phyloP scores from a whole-genome alignment of 2,797 vertebrate genomes.

The Tenualosa thibaudeaui region DNA sequence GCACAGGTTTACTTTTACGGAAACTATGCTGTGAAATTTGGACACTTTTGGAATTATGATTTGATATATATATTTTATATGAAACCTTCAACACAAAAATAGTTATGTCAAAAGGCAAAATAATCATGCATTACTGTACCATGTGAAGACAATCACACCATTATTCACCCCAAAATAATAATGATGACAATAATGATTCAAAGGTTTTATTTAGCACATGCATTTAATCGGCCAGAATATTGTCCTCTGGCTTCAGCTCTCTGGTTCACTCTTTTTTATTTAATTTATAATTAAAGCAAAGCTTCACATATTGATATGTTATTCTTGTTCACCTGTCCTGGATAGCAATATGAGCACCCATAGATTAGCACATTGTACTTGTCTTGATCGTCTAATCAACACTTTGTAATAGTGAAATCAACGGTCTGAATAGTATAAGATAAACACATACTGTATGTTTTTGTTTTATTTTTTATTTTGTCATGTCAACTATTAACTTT shows the following conservation, averaged over 20 bases:
- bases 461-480: constrained; percentile 62
- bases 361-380: constrained; percentile 72
- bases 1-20: constrained; percentile 73
- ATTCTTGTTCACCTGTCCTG: constrained; percentile 73
- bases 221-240: constrained; percentile 10
- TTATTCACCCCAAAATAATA: neutral
- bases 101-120: constrained; percentile 19
- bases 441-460: constrained; percentile 89
- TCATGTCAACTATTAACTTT: constrained; percentile 82
- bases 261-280: constrained; percentile 50
- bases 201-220: constrained; percentile 22
- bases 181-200: neutral
- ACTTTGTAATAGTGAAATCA: constrained; percentile 81
- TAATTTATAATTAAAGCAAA: constrained; percentile 81
- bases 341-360: constrained; percentile 81
- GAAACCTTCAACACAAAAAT: constrained; percentile 55
- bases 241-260: constrained; percentile 47
- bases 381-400: constrained; percentile 72
- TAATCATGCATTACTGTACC: neutral
- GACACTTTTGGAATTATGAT: constrained; percentile 76
- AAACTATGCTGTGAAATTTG: constrained; percentile 90
- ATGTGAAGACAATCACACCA: constrained; percentile 19
- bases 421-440: constrained; percentile 90
- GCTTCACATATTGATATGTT: constrained; percentile 76
- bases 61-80: constrained; percentile 51